These are phyloP conservation scores for Stenolophus ochropezus DNA, from an alignment of 2,888 invertebrate genomes.

Conservation along the genomic window DNA sequence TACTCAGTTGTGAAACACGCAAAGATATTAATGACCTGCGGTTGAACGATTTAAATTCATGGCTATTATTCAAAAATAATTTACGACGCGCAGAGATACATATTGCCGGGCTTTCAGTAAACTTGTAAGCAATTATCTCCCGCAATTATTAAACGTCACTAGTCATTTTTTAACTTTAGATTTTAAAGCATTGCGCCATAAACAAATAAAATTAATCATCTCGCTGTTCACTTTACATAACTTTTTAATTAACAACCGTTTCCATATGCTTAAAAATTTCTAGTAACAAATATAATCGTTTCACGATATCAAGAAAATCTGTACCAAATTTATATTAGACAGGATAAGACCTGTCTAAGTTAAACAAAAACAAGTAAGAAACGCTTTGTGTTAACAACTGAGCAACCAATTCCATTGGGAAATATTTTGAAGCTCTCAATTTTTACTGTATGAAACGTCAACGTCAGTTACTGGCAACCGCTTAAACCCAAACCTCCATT, in stretches of 20 bases:
- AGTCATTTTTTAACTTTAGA: slow-evolving; percentile 1
- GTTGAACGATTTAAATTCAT: slow-evolving; percentile 23
- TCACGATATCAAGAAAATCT: too few relatives aligned
- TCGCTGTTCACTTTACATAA: too few relatives aligned
- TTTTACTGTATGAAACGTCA: not conserved
- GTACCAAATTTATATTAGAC: too few relatives aligned
- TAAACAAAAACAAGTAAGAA: too few relatives aligned
- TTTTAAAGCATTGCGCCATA: too few relatives aligned
- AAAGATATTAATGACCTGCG: slow-evolving; percentile 20
- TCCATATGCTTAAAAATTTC: too few relatives aligned
- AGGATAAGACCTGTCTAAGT: too few relatives aligned
- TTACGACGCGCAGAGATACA: slow-evolving; percentile 19
- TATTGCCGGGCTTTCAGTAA: not conserved
- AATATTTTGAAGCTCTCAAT: not conserved
- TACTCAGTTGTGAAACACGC: slow-evolving; percentile 17
- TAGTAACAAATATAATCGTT: too few relatives aligned
- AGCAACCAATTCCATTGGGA: too few relatives aligned
- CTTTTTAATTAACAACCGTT: too few relatives aligned
- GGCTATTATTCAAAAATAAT: slow-evolving; percentile 38
- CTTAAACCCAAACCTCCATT: not conserved
- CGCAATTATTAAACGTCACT: not conserved
- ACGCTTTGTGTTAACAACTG: too few relatives aligned
- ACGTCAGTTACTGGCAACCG: not conserved
- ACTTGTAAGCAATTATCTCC: slow-evolving; percentile 10
- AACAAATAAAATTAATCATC: too few relatives aligned